These are phyloP conservation scores for Fistularia commersonii DNA, from an alignment of 2,797 vertebrate genomes.

Conservation along the genomic window DNA sequence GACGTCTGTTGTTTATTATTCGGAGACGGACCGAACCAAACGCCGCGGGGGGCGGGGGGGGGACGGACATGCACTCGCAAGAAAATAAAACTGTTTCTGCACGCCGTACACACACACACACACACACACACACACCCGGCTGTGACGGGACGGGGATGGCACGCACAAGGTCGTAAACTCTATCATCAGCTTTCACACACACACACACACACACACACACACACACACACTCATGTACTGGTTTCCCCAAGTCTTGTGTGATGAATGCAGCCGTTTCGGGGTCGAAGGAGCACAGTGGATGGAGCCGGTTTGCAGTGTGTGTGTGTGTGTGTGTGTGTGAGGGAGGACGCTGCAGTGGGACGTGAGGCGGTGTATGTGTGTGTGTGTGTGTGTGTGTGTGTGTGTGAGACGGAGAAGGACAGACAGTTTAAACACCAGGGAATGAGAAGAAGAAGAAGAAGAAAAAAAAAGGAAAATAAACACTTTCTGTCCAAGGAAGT, in stretches of 20 bases:
- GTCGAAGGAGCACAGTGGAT: slow-evolving; percentile 6
- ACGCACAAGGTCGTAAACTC: too few relatives aligned
- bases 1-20: slow-evolving; percentile 31
- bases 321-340: neutral
- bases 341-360: slow-evolving; percentile 2
- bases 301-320: too few relatives aligned
- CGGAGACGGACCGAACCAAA: slow-evolving; percentile 31
- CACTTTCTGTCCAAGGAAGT: slow-evolving; percentile 4
- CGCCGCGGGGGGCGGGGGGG: slow-evolving; percentile 9
- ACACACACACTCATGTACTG: slow-evolving; percentile 9
- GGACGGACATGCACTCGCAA: slow-evolving; percentile 17
- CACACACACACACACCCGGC: neutral
- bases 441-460: neutral
- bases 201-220: slow-evolving; percentile 7
- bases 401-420: slow-evolving; percentile 1
- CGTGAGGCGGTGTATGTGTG: slow-evolving; percentile 14
- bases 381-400: too few relatives aligned
- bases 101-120: slow-evolving; percentile 5
- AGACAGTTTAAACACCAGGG: slow-evolving; percentile 8
- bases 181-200: slow-evolving; percentile 17
- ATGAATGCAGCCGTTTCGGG: slow-evolving; percentile 19
- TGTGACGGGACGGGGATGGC: too few relatives aligned
- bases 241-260: slow-evolving; percentile 27
- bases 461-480: slow-evolving; percentile 17
- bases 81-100: slow-evolving; percentile 9